These are phyloP conservation scores for Rhabdophis nuchalis DNA, from an alignment of 2,797 vertebrate species.

Conservation along the genomic window DNA sequence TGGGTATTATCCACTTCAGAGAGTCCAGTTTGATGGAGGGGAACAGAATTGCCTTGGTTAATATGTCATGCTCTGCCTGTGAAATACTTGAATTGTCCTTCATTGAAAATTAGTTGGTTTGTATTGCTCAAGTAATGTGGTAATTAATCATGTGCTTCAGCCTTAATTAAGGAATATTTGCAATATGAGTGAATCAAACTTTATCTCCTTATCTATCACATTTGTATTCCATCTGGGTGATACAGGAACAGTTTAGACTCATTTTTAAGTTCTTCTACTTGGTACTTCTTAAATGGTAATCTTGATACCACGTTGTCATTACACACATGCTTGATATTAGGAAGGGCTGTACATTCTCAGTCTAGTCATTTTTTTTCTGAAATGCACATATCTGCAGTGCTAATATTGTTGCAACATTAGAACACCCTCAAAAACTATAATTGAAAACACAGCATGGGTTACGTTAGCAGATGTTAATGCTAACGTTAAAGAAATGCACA, in stretches of 20 bases:
- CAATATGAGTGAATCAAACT: not conserved
- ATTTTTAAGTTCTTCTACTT: not conserved
- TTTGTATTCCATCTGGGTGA: not conserved
- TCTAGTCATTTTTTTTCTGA: not conserved
- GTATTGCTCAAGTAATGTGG: not conserved
- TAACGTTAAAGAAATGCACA: not conserved
- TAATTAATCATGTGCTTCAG: not conserved
- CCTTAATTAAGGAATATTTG: not conserved
- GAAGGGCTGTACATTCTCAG: not conserved
- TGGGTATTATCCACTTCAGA: not conserved
- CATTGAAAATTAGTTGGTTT: not conserved
- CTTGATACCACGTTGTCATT: not conserved
- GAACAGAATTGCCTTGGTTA: not conserved
- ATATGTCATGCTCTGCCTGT: not conserved
- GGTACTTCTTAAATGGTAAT: not conserved
- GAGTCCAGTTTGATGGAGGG: not conserved
- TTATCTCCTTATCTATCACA: not conserved
- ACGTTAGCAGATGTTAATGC: not conserved
- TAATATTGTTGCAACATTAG: not conserved
- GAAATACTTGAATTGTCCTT: not conserved
- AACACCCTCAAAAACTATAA: not conserved
- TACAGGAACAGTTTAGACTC: not conserved
- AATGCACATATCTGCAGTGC: not conserved
- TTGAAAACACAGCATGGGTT: not conserved
- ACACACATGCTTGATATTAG: not conserved